Evolutionary conservation across 2,113 vertebrate genomes (phyloP).

Genomic region (Neogale vison): DNA sequence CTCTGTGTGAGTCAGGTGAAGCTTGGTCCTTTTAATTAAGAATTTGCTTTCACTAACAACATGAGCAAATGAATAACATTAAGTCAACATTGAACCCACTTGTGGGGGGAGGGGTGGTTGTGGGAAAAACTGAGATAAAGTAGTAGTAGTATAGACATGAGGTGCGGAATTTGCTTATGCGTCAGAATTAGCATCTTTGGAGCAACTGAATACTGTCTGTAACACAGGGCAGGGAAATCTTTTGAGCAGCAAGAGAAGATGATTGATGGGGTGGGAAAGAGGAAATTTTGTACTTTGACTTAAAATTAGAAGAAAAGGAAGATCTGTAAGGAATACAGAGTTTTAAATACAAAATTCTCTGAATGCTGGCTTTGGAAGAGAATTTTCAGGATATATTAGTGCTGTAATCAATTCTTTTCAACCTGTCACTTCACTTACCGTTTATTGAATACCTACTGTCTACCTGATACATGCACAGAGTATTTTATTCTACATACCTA

Average conservation of each 20-base stretch:
- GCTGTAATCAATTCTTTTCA: neutral
- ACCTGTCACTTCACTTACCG: neutral
- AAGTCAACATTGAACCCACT: slow-evolving; percentile 64
- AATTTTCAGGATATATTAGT: neutral
- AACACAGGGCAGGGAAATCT: slow-evolving; percentile 39
- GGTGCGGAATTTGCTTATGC: slow-evolving; percentile 60
- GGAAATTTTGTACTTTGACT: slow-evolving; percentile 62
- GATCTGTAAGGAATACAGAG: neutral
- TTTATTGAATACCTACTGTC: neutral
- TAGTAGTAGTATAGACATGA: slow-evolving; percentile 29
- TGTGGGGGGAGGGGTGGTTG: neutral
- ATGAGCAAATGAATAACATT: slow-evolving; percentile 65
- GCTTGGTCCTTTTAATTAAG: slow-evolving; percentile 64
- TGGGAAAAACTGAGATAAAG: neutral
- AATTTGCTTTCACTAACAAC: slow-evolving; percentile 57
- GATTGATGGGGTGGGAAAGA: slow-evolving; percentile 49
- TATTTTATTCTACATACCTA: neutral
- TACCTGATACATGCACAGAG: neutral
- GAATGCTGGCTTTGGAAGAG: slow-evolving; percentile 28
- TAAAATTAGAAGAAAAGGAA: slow-evolving; percentile 64
- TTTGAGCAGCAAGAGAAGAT: slow-evolving; percentile 48
- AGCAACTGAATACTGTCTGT: neutral
- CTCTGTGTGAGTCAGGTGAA: slow-evolving; percentile 43
- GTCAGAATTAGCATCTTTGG: slow-evolving; percentile 56
- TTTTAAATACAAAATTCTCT: slow-evolving; percentile 16